Percentiles rank a stretch among this genome's conserved stretches.
These are phyloP conservation scores for Pantherophis vulpinus DNA, from an alignment of 2,797 vertebrate genomes.

Conservation along the genomic window DNA sequence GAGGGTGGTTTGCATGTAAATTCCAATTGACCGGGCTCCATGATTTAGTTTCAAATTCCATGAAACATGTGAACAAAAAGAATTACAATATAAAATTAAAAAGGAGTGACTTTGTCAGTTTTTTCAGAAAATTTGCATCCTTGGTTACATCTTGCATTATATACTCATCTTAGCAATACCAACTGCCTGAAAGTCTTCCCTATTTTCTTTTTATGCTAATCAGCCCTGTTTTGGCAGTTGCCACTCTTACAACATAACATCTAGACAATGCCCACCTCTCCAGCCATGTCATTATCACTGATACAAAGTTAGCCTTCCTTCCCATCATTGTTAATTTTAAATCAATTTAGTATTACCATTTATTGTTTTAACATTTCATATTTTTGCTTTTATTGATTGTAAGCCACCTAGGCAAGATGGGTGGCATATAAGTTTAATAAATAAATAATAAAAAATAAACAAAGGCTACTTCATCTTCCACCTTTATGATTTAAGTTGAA, in stretches of 20 bases:
- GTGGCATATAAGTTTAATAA: not conserved
- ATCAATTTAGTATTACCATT: not conserved
- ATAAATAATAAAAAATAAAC: not conserved
- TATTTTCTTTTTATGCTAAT: not conserved
- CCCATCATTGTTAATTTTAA: not conserved
- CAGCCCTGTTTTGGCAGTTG: not conserved
- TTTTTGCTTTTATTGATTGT: not conserved
- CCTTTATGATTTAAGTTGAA: not conserved
- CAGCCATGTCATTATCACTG: not conserved
- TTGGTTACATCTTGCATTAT: not conserved
- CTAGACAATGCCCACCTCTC: not conserved
- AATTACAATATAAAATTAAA: not conserved
- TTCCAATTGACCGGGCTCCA: not conserved
- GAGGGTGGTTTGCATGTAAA: not conserved
- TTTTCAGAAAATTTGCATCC: not conserved
- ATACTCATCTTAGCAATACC: not conserved
- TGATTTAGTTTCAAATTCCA: not conserved
- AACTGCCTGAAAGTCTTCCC: not conserved
- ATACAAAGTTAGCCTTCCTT: not conserved
- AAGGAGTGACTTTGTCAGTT: not conserved
- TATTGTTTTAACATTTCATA: not conserved
- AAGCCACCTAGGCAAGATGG: not conserved
- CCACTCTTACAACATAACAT: not conserved
- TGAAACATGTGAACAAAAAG: not conserved
- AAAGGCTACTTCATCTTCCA: not conserved